phyloP scores from a whole-genome alignment of 2,113 vertebrate genomes.

The Cyprinodon brontotheroides region DNA sequence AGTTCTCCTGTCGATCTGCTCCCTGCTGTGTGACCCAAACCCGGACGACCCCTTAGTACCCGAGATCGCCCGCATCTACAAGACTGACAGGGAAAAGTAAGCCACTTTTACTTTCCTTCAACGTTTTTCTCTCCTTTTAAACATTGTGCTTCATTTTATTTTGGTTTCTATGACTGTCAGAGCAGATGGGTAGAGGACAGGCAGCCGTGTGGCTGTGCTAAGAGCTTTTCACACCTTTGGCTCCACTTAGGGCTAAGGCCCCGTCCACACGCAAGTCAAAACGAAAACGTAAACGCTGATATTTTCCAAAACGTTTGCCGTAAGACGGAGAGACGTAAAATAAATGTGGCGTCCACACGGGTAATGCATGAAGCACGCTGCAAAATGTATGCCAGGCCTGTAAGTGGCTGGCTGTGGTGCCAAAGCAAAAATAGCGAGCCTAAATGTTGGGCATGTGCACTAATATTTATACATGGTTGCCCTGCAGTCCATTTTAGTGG shows the following conservation, averaged over 20 bases:
- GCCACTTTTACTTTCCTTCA: slow-evolving; percentile 50
- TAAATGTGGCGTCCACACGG: too few species aligned
- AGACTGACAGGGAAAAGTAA: slow-evolving; percentile 99
- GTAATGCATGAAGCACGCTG: too few species aligned
- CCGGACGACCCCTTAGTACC: slow-evolving; percentile 99
- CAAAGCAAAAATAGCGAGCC: too few species aligned
- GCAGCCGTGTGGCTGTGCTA: background rate
- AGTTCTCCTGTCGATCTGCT: slow-evolving; percentile 99
- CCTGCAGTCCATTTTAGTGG: too few species aligned
- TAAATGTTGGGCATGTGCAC: too few species aligned
- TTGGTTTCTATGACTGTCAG: background rate
- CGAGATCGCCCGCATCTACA: slow-evolving; percentile 99
- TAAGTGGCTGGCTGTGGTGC: too few species aligned
- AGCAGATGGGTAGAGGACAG: background rate
- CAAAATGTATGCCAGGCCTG: too few species aligned
- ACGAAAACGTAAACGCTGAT: too few species aligned
- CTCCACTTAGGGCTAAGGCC: background rate
- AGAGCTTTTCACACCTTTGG: background rate
- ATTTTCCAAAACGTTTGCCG: too few species aligned
- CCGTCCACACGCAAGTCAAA: too few species aligned
- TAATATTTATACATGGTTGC: too few species aligned
- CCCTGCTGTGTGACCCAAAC: slow-evolving; percentile 99
- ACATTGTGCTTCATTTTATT: background rate
- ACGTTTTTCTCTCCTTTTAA: background rate
- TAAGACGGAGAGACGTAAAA: too few species aligned